Evolutionary conservation across 2,113 vertebrate species (phyloP).

Genomic region (Heptranchias perlo): DNA sequence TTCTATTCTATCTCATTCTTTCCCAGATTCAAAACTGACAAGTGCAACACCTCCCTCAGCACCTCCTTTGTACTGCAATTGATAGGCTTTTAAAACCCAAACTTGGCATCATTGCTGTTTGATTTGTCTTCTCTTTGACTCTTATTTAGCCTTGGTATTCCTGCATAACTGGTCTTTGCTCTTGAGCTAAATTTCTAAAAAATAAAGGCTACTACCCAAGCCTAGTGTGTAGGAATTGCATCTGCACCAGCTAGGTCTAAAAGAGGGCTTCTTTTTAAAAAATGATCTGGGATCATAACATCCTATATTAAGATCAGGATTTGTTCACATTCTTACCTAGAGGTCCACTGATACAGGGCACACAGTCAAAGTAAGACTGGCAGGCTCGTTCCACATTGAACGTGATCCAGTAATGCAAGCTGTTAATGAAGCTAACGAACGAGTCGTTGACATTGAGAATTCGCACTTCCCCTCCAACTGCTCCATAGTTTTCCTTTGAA

Average conservation of each 20-base stretch:
- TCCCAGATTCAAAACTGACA: not conserved
- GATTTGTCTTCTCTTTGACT: not conserved
- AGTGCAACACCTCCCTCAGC: not conserved
- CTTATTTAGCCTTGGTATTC: not conserved
- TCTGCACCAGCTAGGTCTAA: not conserved
- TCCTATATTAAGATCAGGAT: not conserved
- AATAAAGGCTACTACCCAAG: not conserved
- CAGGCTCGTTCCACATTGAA: conserved; percentile 37
- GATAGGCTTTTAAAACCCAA: not conserved
- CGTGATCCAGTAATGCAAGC: conserved; percentile 33
- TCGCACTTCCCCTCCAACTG: conserved; percentile 33
- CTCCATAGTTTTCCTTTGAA: conserved; percentile 23
- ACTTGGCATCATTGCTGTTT: not conserved
- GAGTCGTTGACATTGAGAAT: conserved; percentile 25
- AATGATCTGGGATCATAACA: not conserved
- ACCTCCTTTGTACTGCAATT: not conserved
- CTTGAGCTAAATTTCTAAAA: not conserved
- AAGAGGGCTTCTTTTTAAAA: not conserved
- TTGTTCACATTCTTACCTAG: conserved; percentile 21
- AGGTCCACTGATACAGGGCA: conserved; percentile 38
- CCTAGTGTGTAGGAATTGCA: not conserved
- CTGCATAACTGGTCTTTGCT: not conserved
- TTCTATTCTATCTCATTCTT: not conserved
- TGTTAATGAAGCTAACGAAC: conserved; percentile 28
- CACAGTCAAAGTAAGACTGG: conserved; percentile 37